phyloP scores from a whole-genome alignment of 1,140 invertebrate species.

The Rhagoletis zephyria region DNA sequence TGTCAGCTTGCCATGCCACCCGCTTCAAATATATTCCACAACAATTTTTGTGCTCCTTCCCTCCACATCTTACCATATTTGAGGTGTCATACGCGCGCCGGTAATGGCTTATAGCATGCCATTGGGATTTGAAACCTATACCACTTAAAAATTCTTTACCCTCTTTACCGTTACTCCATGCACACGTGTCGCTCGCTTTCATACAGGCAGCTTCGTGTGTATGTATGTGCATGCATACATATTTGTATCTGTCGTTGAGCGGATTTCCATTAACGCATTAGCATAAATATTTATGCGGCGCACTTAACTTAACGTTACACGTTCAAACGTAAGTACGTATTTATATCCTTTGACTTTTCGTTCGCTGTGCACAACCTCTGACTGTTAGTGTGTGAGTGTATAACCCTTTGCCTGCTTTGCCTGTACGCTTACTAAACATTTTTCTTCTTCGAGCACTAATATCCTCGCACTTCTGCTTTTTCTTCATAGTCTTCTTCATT shows the following conservation, averaged over 20 bases:
- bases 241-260: not conserved
- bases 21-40: no score
- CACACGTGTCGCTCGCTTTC: not conserved
- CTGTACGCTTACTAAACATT: not conserved
- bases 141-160: not conserved
- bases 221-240: not conserved
- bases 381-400: conserved; percentile 1
- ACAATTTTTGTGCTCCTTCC: not conserved
- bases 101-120: not conserved
- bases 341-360: conserved; percentile 17
- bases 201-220: not conserved
- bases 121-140: conserved; percentile 3
- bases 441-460: not conserved
- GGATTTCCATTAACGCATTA: conserved; percentile 46
- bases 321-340: not conserved
- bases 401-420: not conserved
- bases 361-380: not conserved
- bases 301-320: not conserved
- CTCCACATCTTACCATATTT: not conserved
- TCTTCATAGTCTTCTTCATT: not conserved
- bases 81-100: not conserved
- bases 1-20: no score
- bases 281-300: conserved; percentile 39
- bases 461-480: not conserved
- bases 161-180: not conserved